Base-by-base conservation (phyloP, 2,888 invertebrate species). In the Leptinotarsa peninsularis region DNA sequence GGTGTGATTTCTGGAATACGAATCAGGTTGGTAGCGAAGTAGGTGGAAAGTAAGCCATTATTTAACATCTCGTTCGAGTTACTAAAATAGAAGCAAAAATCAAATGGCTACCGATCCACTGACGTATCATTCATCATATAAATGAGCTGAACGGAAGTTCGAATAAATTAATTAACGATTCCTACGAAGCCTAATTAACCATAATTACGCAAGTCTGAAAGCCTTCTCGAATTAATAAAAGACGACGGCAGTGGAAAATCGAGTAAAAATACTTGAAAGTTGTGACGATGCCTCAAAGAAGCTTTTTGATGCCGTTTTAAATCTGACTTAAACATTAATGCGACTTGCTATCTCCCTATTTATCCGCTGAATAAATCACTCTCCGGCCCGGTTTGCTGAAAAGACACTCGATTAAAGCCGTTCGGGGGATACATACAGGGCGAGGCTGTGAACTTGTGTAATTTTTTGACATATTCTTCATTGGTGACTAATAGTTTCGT, bases 251-350 rank as follows among this genome's bases (percentile, higher is more conserved):
- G n/a, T 5, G 15, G 18, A 56, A 43, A 69, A n/a, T 43, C 15
- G 15, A 69, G 18, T 56, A 54, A 54, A 18, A 69, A 69, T 56
- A 69, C 56, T 49, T 33, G 49, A 56, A 69, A 69, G 52, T 56
- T 69, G 33, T 69, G 69, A 56, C 52, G 67, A 50, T 49, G 66
- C 66, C 73, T 71, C 76, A 70, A 74, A 78, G 76, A 73, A 66
- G 68, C 76, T 76, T 78, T 76, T 78, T 76, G 69, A 76, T 76
- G 77, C 75, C 75, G 68, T 77, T 78, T 80, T 73, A 73, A 76
- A 70, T 76, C 72, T 68, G 77, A 74, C 77, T 74, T 76, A 76
- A 79, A 81, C 79, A 78, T 75, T 81, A 79, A 78, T 75, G 76
- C 78, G 79, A 75, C 75, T 73, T 76, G 79, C 78, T 76, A 76